Conservation (phyloP, 2,113 vertebrate genomes). For the Silurus meridionalis region DNA sequence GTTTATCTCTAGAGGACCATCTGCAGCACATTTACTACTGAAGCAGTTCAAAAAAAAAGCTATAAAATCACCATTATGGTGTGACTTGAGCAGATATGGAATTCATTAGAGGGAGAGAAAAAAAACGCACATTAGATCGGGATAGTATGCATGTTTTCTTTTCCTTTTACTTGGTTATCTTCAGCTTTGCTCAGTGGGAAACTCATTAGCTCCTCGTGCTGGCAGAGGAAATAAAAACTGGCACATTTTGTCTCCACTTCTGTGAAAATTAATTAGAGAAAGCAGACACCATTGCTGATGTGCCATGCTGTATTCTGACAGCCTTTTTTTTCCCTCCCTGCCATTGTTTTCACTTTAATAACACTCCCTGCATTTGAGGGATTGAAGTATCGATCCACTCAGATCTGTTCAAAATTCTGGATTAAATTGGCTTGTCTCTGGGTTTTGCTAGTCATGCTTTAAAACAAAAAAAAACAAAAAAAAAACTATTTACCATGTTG, state of each 20-base stretch:
- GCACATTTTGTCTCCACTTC: conserved; percentile 59
- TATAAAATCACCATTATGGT: conserved; percentile 54
- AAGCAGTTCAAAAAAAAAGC: conserved; percentile 45
- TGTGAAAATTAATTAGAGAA: conserved; percentile 60
- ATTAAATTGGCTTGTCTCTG: conserved; percentile 57
- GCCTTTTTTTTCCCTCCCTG: conserved; percentile 44
- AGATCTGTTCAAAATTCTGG: conserved; percentile 56
- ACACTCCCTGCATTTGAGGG: conserved; percentile 50
- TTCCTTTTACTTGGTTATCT: conserved; percentile 51
- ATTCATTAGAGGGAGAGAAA: conserved; percentile 45
- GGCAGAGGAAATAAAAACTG: conserved; percentile 55
- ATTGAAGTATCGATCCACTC: conserved; percentile 59
- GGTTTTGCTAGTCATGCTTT: conserved; percentile 53
- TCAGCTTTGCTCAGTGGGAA: conserved; percentile 57
- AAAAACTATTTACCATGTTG: conserved; percentile 53
- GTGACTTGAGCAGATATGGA: conserved; percentile 51
- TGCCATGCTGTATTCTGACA: conserved; percentile 51
- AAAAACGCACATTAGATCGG: conserved; percentile 52
- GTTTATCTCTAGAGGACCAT: conserved; percentile 50
- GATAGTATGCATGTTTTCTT: conserved; percentile 48
- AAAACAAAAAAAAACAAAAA: conserved; percentile 55
- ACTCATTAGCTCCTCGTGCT: conserved; percentile 57
- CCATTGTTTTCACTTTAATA: conserved; percentile 57
- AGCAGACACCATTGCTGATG: conserved; percentile 51
- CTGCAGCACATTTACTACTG: conserved; percentile 46